Evolutionary conservation across 2,888 invertebrate species (phyloP), one percentile per base, ranked within the genome.

Genomic region (Philhelius pedissequus): DNA sequence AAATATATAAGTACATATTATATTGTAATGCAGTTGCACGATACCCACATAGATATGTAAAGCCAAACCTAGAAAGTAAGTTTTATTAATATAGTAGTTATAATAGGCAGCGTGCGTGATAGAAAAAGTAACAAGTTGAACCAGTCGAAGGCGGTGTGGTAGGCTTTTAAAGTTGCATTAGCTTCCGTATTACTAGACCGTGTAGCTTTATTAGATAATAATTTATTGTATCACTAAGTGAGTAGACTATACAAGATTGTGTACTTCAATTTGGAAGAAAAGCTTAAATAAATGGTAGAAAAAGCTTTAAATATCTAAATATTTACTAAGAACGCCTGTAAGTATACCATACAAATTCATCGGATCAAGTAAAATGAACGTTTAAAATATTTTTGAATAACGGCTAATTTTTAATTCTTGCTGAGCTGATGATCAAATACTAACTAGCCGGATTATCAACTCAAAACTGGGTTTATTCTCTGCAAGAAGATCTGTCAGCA

Each of bases 31-130:
- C 62, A 56, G 62, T 77, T 77, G 54, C 27, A 25, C 22, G 64
- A 38, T 82, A 15, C 22, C 4, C 22, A n/a, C n/a, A 6, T 52
- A 50, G 52, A 30, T 30, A 52, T n/a, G 27, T 43, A 20, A n/a
- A n/a, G n/a, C n/a, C 7, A 32, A 32, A 20, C n/a, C 32, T 48
- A 71, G 73, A 82, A 77, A 77, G 82, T 64, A 68, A 27, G 43
- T 73, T 77, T 82, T 27, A 13, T n/a, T n/a, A 68, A 66, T 68
- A 62, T 54, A 68, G n/a, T n/a, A n/a, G n/a, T n/a, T n/a, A n/a
- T n/a, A n/a, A n/a, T n/a, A 71, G 77, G 60, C n/a, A n/a, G n/a
- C n/a, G n/a, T 54, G 68, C 73, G 60, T 82, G 71, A 73, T 77
- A 77, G 71, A 77, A 77, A 68, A 56, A 22, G 56, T 69, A 64